Base-by-base conservation (phyloP, 2,888 invertebrate species). In the Antheraea assamensis region DNA sequence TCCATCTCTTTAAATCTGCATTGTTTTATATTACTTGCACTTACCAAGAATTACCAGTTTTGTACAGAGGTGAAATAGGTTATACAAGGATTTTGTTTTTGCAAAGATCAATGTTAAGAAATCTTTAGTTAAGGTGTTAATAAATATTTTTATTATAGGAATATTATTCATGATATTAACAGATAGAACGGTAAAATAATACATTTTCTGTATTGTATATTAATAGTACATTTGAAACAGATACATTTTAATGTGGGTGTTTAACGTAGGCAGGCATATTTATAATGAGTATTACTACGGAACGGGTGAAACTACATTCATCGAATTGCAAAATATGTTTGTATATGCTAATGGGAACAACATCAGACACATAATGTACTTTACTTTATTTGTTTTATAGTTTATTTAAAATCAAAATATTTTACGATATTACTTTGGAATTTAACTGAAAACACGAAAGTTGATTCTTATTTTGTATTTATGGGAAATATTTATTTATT, bases 251-350 rank as follows among this genome's bases (percentile, higher is more conserved):
- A 81, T 78, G 80, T 82, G 75, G 80, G 80, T 78, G 80, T 76
- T 75, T 75, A 72, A 77, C 79, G 79, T 81, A 81, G 80, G 78
- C 71, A 70, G 77, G 68, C 17, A 61, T 78, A 76, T 79, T 78
- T 74, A 80, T 76, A 79, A 76, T 78, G 73, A 76, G 74, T 74
- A 74, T 72, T 75, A 61, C 71, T 75, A 58, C 71, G 55, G 72
- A 71, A 74, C 58, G 77, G 75, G 75, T 78, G 75, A 76, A 76
- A 77, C 77, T 76, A 77, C 76, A 75, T 74, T 78, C 79, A 82
- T 79, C 81, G 78, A 82, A 80, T 82, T 80, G 78, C 77, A 78
- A 79, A 79, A 78, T 71, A 75, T 75, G 70, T 74, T 73, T 72
- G 71, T 76, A 70, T 74, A 71, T 64, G 61, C 27, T 78, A 80